Conservation (phyloP, 2,797 vertebrate genomes). For the Ammospiza maritima region DNA sequence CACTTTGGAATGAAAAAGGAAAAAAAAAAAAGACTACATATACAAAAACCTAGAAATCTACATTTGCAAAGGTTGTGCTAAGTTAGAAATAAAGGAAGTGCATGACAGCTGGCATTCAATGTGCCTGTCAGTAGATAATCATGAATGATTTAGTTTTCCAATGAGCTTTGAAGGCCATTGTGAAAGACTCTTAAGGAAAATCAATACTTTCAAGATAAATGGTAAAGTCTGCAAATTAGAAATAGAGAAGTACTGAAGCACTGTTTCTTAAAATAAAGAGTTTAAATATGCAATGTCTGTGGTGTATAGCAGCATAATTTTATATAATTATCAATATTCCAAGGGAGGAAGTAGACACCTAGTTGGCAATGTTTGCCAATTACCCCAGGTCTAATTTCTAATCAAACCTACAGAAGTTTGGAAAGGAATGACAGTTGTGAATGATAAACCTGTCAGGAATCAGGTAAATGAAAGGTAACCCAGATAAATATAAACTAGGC, state of each 20-base stretch:
- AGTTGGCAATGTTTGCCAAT: not conserved
- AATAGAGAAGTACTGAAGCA: not conserved
- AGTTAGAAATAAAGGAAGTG: not conserved
- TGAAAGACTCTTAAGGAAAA: constrained; percentile 26
- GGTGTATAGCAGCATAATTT: not conserved
- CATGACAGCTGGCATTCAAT: not conserved
- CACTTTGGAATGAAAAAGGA: not conserved
- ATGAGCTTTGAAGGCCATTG: not conserved
- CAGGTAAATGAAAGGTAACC: not conserved
- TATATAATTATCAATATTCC: not conserved
- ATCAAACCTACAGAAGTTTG: not conserved
- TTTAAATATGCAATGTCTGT: not conserved
- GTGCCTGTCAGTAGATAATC: not conserved
- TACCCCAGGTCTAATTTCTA: not conserved
- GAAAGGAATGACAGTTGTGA: not conserved
- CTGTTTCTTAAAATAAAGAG: not conserved
- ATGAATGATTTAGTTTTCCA: constrained; percentile 32
- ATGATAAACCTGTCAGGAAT: not conserved
- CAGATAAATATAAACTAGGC: not conserved
- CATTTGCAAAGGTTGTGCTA: not conserved
- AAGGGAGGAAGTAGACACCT: not conserved
- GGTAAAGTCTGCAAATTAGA: not conserved
- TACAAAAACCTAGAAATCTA: not conserved
- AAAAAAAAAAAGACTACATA: no score
- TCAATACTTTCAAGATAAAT: constrained; percentile 38